phyloP scores from a whole-genome alignment of 2,113 vertebrate species.

The Donacobius atricapilla region DNA sequence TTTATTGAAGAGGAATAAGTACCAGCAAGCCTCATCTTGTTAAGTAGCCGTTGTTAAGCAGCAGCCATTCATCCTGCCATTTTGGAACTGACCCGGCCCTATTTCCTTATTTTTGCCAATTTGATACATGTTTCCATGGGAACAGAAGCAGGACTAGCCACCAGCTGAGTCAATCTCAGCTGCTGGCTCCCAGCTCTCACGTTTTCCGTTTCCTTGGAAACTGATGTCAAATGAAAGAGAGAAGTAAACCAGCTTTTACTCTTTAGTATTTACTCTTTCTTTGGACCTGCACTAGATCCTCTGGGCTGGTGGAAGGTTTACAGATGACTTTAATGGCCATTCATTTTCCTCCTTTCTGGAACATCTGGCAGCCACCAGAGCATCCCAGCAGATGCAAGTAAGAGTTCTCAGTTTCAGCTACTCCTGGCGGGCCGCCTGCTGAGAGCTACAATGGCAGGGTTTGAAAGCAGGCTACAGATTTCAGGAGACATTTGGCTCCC shows the following conservation, averaged over 20 bases:
- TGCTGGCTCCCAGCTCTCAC: conserved; percentile 57
- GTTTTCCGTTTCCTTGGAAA: conserved; percentile 68
- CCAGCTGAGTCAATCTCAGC: conserved; percentile 70
- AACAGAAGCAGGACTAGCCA: conserved; percentile 61
- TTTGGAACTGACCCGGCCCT: conserved; percentile 42
- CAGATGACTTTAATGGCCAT: background rate
- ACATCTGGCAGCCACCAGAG: background rate
- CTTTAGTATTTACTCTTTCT: conserved; percentile 18
- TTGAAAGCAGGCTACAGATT: conserved; percentile 34
- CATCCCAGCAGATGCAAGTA: conserved; percentile 3
- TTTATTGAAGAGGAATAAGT: background rate
- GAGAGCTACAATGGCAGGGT: background rate
- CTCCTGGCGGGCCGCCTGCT: background rate
- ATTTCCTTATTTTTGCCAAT: conserved; percentile 54
- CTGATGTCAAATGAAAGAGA: conserved; percentile 38
- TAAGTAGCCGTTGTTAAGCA: background rate
- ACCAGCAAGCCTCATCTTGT: background rate
- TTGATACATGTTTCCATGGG: conserved; percentile 63
- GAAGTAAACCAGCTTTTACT: conserved; percentile 32
- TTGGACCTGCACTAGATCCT: background rate
- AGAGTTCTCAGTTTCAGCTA: conserved; percentile 26
- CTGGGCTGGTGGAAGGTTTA: background rate
- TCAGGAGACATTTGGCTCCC: conserved; percentile 33
- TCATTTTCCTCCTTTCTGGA: background rate
- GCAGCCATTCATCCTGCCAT: conserved; percentile 14